A percentile compares a stretch with the other conserved stretches of the same genome.
Evolutionary conservation across 2,888 invertebrate species (phyloP).

Genomic region (Fragum whitleyi): DNA sequence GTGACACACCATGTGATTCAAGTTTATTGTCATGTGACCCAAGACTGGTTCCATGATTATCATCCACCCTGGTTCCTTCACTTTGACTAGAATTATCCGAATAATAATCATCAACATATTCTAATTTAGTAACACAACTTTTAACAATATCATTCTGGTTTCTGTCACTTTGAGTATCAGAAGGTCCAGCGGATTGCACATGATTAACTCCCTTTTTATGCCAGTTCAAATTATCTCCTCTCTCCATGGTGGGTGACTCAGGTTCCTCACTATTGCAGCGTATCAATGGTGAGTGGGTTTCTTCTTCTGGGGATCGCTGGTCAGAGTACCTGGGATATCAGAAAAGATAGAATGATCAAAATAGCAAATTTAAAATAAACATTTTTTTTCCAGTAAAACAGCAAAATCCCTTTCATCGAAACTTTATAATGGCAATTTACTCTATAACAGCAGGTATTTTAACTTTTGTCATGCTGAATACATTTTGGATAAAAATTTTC

Average conservation of each 20-base stretch:
- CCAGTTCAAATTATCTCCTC: conserved; percentile 42
- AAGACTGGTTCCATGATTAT: not conserved
- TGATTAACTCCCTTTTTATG: not conserved
- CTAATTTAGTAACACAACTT: conserved; percentile 27
- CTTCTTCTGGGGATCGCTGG: conserved; percentile 34
- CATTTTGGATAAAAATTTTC: too few relatives aligned
- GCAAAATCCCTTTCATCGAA: too few relatives aligned
- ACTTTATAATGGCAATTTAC: too few relatives aligned
- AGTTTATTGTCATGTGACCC: not conserved
- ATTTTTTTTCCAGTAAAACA: too few relatives aligned
- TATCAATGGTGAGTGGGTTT: conserved; percentile 18
- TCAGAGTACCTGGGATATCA: conserved; percentile 45
- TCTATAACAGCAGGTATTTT: too few relatives aligned
- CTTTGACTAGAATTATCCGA: conserved; percentile 28
- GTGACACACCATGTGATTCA: conserved; percentile 20
- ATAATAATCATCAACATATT: conserved; percentile 62
- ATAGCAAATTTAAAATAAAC: too few relatives aligned
- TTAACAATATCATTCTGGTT: conserved; percentile 31
- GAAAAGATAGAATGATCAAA: too few relatives aligned
- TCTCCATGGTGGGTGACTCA: conserved; percentile 72
- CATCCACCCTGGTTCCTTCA: not conserved
- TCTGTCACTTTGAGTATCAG: conserved; percentile 26
- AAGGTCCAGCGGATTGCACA: conserved; percentile 19
- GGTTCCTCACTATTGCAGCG: conserved; percentile 65
- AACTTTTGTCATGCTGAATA: too few relatives aligned